These are phyloP conservation scores for Megamerina dolium DNA, from an alignment of 2,888 invertebrate genomes.

Conservation along the genomic window DNA sequence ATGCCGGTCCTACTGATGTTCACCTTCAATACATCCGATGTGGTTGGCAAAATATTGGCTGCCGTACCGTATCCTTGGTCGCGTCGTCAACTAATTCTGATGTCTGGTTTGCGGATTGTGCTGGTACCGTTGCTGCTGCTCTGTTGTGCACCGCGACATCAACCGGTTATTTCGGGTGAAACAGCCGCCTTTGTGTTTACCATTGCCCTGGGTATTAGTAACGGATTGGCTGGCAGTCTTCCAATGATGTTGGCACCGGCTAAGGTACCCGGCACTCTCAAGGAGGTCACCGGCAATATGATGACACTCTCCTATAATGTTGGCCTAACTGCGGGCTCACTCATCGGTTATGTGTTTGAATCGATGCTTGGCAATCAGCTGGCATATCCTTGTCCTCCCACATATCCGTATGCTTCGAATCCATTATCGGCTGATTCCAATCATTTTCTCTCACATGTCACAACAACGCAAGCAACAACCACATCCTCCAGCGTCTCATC, in stretches of 20 bases:
- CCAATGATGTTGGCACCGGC: constrained; percentile 90
- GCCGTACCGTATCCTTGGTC: constrained; percentile 81
- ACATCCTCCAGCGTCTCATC: constrained; percentile 18
- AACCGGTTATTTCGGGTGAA: constrained; percentile 66
- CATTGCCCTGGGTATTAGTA: constrained; percentile 69
- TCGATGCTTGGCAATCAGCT: constrained; percentile 56
- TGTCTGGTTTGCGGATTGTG: constrained; percentile 65
- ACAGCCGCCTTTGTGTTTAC: constrained; percentile 63
- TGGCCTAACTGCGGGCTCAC: constrained; percentile 76
- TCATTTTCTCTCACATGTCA: constrained; percentile 18
- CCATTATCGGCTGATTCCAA: constrained; percentile 22
- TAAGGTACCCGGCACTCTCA: constrained; percentile 76
- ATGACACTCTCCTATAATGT: constrained; percentile 90
- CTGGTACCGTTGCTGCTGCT: constrained; percentile 76
- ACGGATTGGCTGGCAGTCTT: constrained; percentile 83
- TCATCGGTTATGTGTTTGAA: constrained; percentile 75
- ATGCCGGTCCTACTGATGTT: constrained; percentile 90
- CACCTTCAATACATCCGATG: constrained; percentile 79
- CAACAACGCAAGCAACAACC: constrained; percentile 17
- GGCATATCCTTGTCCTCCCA: constrained; percentile 50
- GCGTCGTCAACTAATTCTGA: constrained; percentile 67
- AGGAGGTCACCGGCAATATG: constrained; percentile 89
- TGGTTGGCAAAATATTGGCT: constrained; percentile 70
- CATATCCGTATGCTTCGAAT: constrained; percentile 37
- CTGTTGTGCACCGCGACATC: constrained; percentile 71